Percentiles rank a stretch among this genome's conserved stretches.
phyloP scores from a whole-genome alignment of 2,888 invertebrate species.

The Nezara viridula region DNA sequence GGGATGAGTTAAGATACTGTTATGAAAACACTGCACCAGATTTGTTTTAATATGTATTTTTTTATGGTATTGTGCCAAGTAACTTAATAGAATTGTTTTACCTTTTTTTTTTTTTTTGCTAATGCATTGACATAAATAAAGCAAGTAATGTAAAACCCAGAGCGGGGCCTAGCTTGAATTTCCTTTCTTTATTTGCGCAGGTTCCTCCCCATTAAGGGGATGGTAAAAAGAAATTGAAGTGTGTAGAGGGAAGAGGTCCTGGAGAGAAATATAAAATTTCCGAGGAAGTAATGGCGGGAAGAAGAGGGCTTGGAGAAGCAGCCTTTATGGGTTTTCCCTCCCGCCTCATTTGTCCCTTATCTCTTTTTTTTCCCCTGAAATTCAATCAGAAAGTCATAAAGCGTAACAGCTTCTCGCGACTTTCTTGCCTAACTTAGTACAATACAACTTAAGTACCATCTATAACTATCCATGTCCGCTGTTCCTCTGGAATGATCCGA shows the following conservation, averaged over 20 bases:
- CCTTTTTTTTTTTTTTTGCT: neutral
- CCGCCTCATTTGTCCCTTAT: conserved; percentile 46
- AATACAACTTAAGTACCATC: neutral
- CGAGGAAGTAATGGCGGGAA: conserved; percentile 5
- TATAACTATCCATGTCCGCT: neutral
- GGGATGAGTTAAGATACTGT: too few species aligned
- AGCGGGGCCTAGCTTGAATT: neutral
- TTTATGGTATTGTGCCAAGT: too few species aligned
- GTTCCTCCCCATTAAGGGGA: neutral
- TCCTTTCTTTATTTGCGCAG: neutral
- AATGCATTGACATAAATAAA: neutral
- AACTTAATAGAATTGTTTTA: too few species aligned
- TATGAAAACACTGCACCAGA: too few species aligned
- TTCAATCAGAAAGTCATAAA: conserved; percentile 49
- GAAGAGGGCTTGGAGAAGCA: neutral
- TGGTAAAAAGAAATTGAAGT: conserved; percentile 44
- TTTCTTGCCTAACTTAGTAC: neutral
- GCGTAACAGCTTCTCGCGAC: conserved; percentile 5
- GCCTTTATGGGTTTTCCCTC: neutral
- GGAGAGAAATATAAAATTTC: conserved; percentile 47
- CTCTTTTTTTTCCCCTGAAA: conserved; percentile 17
- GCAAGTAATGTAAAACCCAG: neutral
- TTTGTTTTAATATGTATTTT: too few species aligned
- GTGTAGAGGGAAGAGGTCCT: conserved; percentile 42
- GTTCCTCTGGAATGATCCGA: neutral